A percentile compares a stretch with the other conserved stretches of the same genome.
Evolutionary conservation across 2,113 vertebrate genomes (phyloP).

Genomic region (Urocynchramus pylzowi): DNA sequence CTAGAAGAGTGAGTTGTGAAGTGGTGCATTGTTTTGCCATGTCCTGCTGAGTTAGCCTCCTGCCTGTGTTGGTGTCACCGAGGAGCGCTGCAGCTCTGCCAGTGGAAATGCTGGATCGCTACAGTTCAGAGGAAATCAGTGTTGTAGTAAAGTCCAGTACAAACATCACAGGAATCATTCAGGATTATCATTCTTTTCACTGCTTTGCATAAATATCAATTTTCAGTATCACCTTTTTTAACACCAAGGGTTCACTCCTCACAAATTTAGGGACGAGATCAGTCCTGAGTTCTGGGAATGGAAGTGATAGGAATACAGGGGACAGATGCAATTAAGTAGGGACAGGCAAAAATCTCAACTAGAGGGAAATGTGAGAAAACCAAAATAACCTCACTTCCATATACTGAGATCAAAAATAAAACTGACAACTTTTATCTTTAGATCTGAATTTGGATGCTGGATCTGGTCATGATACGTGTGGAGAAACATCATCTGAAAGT

Average conservation of each 20-base stretch:
- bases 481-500: slow-evolving; percentile 92
- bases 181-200: background rate
- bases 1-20: background rate
- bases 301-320: background rate
- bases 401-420: slow-evolving; percentile 38
- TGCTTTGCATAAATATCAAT: background rate
- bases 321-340: background rate
- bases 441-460: slow-evolving; percentile 78
- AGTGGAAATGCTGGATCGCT: accelerated
- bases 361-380: background rate
- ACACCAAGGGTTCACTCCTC: background rate
- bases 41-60: background rate
- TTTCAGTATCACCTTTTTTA: background rate
- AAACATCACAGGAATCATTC: background rate
- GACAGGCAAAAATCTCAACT: background rate
- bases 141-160: background rate
- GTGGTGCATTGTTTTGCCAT: background rate
- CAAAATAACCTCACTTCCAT: background rate
- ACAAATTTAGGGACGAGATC: background rate
- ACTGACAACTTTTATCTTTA: slow-evolving; percentile 67
- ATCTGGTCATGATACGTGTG: slow-evolving; percentile 84
- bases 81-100: background rate
- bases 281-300: background rate
- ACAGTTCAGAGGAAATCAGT: background rate
- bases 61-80: background rate